Base-by-base conservation (phyloP, 2,888 invertebrate species). In the Chrysolina haemoptera region DNA sequence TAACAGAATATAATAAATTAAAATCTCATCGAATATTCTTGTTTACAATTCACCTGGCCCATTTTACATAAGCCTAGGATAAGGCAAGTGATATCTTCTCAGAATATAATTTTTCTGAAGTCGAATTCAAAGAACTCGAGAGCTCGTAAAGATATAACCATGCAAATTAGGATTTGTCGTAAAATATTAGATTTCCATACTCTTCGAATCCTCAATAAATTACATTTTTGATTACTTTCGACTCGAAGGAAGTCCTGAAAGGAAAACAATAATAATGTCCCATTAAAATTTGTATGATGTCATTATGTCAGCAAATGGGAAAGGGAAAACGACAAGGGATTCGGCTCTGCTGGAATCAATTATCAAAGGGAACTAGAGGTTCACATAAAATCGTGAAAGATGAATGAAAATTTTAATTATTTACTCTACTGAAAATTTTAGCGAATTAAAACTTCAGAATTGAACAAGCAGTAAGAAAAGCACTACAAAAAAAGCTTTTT, bases 211-310 rank as follows among this genome's bases (percentile, higher is more conserved):
- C 5, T 20, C 10, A 53, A 12, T 14, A 53, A 53, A 53, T 53
- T 16, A 0, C 20, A 11, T 53, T 53, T 53, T 53, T 11, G 11
- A 20, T 53, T 53, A 53, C 20, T 20, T 53, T 20, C 11, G 53
- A 48, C 16, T 48, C 48, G 16, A 48, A 16, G 2, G 48, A 48
- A 48, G 16, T 48, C 20, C 18, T 20, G 18, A 53, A 53, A 20
- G 20, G 53, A 6, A 53, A 20, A 53, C 18, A 14, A 53, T 20
- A 22, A 20, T 53, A 22, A 20, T 53, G 53, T 20, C 20, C 20
- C 53, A 53, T 53, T 53, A 22, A 53, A 53, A 53, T 53, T 53
- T 10, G 20, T 18, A 53, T 53, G 18, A 53, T 18, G 20, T 18
- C 53, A 53, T 53, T 53, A 53, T 53, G 12, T 53, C 20, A 53